Percentiles rank a stretch among this genome's conserved stretches.
phyloP scores from a whole-genome alignment of 2,888 invertebrate species.

The Epirrhoe alternata region DNA sequence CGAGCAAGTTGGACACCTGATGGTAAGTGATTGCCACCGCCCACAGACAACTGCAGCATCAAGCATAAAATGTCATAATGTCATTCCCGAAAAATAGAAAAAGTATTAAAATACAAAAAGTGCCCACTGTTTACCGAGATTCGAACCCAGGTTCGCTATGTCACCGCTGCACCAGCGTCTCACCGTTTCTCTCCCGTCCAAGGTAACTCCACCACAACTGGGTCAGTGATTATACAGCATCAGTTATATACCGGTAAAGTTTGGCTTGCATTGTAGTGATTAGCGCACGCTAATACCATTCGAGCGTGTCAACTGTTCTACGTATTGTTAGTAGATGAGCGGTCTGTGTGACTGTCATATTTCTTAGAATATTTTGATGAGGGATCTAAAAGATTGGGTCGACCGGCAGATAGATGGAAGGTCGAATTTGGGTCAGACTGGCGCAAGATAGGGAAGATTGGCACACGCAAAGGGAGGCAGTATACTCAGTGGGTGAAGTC shows the following conservation, averaged over 20 bases:
- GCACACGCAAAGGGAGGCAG: too few species aligned
- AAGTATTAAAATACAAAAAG: neutral
- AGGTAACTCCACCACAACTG: slow-evolving; percentile 28
- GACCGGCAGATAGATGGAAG: too few species aligned
- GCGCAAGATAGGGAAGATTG: too few species aligned
- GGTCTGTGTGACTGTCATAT: slow-evolving; percentile 11
- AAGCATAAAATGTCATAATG: too few species aligned
- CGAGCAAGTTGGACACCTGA: too few species aligned
- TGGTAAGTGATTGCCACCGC: too few species aligned
- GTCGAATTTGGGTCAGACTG: too few species aligned
- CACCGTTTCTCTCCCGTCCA: slow-evolving; percentile 19
- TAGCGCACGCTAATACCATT: slow-evolving; percentile 23
- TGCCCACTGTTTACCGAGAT: neutral
- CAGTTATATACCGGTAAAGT: slow-evolving; percentile 29
- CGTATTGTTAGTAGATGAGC: neutral
- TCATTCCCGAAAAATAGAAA: too few species aligned
- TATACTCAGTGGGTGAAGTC: too few species aligned
- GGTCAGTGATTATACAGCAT: slow-evolving; percentile 25
- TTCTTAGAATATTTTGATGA: neutral
- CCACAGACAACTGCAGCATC: too few species aligned
- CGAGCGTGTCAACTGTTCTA: slow-evolving; percentile 32
- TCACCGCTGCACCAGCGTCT: neutral
- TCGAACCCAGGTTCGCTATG: neutral
- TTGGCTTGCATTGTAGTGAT: slow-evolving; percentile 24
- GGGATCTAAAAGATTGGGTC: too few species aligned